A percentile compares a stretch with the other conserved stretches of the same genome.
These are phyloP conservation scores for Calephelis perditalis DNA, from an alignment of 2,888 invertebrate genomes.

Conservation along the genomic window DNA sequence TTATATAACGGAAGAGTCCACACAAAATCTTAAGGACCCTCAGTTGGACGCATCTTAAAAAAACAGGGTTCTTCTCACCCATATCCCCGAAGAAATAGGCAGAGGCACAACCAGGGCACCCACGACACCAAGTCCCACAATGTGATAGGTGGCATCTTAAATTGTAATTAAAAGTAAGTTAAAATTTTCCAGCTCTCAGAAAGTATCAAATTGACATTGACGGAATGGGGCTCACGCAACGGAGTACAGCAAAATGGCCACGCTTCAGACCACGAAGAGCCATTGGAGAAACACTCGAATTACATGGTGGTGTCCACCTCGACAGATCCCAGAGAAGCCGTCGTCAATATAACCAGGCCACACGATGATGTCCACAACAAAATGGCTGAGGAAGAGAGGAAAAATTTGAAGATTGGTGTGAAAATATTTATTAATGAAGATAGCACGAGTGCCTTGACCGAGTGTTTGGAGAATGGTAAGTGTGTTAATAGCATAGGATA, in stretches of 20 bases:
- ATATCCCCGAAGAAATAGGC: no score
- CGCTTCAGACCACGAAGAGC: constrained; percentile 34
- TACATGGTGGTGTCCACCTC: constrained; percentile 58
- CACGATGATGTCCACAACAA: constrained; percentile 81
- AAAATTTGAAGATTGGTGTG: constrained; percentile 89
- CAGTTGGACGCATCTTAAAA: no score
- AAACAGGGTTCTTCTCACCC: no score
- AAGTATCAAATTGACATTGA: constrained; percentile 67
- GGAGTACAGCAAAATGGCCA: constrained; percentile 48
- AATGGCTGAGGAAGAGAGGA: constrained; percentile 83
- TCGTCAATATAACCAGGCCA: constrained; percentile 76
- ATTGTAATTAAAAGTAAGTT: no score
- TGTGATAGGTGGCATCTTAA: no score
- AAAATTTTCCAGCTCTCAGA: constrained; percentile 55
- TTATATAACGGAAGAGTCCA: no score
- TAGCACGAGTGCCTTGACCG: constrained; percentile 80
- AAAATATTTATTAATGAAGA: constrained; percentile 90
- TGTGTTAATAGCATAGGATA: background rate
- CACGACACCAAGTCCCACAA: no score
- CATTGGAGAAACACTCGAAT: constrained; percentile 42
- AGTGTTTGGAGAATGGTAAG: constrained; percentile 86
- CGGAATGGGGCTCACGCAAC: constrained; percentile 63
- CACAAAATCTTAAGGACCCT: no score
- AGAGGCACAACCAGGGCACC: no score
- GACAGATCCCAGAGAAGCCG: constrained; percentile 42